Base-by-base conservation (phyloP, 2,797 vertebrate species). In the Melanotaenia pygmaea region DNA sequence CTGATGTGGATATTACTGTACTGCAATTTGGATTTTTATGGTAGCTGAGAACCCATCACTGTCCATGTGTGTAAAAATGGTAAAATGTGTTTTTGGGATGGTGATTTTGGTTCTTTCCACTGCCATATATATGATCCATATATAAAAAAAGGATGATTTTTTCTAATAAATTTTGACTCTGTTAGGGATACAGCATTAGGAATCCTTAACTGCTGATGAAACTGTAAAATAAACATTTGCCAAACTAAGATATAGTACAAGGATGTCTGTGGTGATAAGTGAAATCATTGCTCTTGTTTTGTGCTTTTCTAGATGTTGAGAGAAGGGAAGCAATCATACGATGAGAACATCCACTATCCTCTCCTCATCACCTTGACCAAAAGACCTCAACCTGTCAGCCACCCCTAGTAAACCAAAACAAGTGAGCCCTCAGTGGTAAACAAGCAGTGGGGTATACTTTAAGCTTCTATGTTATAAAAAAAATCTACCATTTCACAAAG, bases 281-380 rank as follows among this genome's bases (percentile, higher is more conserved):
- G 30, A 45, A 26, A 7, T 71, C 20, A 9, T 70, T 4, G 22
- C 11, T 50, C 74, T 18, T 67, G 12, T 80, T 60, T 18, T 85
- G 57, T 87, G 50, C 74, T 54, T 91, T 50, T 90, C 74, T 87
- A 99, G 98, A 94, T 99, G 94, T 96, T 95, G 93, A 94, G 92
- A 40, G 96, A 96, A 88, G 96, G 95, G 71, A 96, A 94, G 64
- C 95, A 95, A 51, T 89, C 86, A 1, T 99, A 98, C 35, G 97
- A 99, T 35, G 96, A 97, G 89, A 96, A 98, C 83, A 95, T 99
- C 89, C 98, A 99, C 93, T 99, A 98, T 77, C 98, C 97, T 72
- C 89, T 96, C 86, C 96, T 98, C 86, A 90, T 98, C 75, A 85
- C 95, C 82, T 91, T 99, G 93, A 97, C 94, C 86, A 96, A 94